Conservation (phyloP, 2,797 vertebrate species). For the Anguilla anguilla region DNA sequence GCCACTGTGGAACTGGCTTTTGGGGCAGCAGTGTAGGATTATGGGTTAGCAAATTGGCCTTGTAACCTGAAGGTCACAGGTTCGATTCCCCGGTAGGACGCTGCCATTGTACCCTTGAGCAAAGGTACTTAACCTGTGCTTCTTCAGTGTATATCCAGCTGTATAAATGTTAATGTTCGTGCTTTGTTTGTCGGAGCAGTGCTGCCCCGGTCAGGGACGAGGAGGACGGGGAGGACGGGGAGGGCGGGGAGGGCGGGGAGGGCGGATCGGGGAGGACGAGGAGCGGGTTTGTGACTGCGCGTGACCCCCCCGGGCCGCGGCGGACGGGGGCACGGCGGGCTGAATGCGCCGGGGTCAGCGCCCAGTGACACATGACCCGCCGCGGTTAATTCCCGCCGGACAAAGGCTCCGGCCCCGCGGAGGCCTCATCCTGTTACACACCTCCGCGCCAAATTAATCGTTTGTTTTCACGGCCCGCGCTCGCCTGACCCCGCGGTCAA, state of each 20-base stretch:
- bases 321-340: conserved; percentile 63
- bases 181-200: conserved; percentile 42
- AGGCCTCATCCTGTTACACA: conserved; percentile 76
- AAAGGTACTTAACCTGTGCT: too few species aligned
- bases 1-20: not conserved
- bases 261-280: conserved; percentile 24
- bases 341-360: conserved; percentile 74
- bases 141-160: too few species aligned
- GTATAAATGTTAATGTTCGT: not conserved
- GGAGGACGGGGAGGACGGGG: too few species aligned
- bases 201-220: conserved; percentile 21
- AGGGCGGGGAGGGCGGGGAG: too few species aligned
- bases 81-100: too few species aligned
- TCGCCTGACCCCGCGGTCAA: conserved; percentile 61
- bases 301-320: conserved; percentile 60
- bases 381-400: conserved; percentile 78
- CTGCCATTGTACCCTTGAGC: too few species aligned
- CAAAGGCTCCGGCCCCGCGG: conserved; percentile 64
- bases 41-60: too few species aligned
- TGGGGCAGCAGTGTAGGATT: too few species aligned
- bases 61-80: too few species aligned
- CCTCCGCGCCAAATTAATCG: conserved; percentile 78
- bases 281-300: conserved; percentile 47
- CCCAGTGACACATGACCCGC: conserved; percentile 76
- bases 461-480: conserved; percentile 62